Percentiles rank a stretch among this genome's conserved stretches.
Conservation (phyloP, 2,888 invertebrate genomes). For the Hyles lineata region DNA sequence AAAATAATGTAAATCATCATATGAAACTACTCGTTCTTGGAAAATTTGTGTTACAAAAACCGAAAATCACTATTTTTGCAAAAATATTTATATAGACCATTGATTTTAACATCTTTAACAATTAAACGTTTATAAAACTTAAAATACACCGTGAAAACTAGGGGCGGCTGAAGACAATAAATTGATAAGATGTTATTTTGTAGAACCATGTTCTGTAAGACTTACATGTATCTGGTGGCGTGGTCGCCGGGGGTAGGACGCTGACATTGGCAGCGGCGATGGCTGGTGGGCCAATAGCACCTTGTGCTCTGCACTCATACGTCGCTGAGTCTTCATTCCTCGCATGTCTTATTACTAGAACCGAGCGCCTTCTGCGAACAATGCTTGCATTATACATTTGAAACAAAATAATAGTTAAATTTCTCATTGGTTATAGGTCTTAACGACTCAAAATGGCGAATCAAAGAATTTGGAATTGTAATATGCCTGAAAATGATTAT, state of each 20-base stretch:
- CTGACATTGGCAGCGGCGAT: slow-evolving; percentile 83
- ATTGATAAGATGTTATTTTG: background rate
- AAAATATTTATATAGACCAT: no score
- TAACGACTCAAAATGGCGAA: no score
- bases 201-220: slow-evolving; percentile 27
- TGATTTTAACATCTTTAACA: no score
- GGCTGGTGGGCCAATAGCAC: slow-evolving; percentile 86
- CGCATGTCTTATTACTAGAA: slow-evolving; percentile 91
- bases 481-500: no score
- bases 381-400: slow-evolving; percentile 29
- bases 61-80: no score
- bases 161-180: background rate
- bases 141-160: no score
- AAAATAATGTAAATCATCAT: no score
- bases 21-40: no score
- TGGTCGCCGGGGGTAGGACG: slow-evolving; percentile 67
- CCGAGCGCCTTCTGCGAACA: slow-evolving; percentile 90
- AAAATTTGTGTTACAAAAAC: no score
- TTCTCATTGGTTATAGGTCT: no score
- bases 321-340: slow-evolving; percentile 90
- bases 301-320: slow-evolving; percentile 93
- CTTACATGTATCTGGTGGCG: slow-evolving; percentile 79
- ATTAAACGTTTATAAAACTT: background rate
- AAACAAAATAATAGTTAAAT: no score
- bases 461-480: no score